Evolutionary conservation across 2,888 invertebrate genomes (phyloP), one percentile per base, ranked within the genome.

Genomic region (Leptopilina syphax): DNA sequence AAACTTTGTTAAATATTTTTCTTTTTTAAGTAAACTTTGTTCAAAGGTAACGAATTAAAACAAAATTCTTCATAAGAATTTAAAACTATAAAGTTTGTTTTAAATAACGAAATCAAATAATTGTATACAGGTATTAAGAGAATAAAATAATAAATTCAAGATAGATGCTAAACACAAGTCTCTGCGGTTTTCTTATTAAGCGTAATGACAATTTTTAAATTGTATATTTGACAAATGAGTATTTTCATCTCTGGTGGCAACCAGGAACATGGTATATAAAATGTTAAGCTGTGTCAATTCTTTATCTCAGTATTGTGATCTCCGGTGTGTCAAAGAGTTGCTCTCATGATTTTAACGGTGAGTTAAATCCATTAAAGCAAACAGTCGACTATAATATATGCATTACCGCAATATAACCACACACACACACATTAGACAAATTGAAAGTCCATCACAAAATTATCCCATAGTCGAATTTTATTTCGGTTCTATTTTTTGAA

Each of bases 101-200:
- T 60, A 73, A 73, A 10, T 34, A 27, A 34, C 65, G 65, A 65
- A 65, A 57, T 57, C 41, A 4, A 34, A 13, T 60, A 57, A 73
- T 73, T 57, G 34, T 24, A 50, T 10, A 12, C 18, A 7, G 4
- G 34, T 34, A 34, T 34, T 34, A 34, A 47, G 24, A 47, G 44
- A 47, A 65, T 65, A 81, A 3, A 81, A 82, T 81, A 81, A 83
- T 83, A 82, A 84, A 84, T 80, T 80, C 80, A 76, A 81, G 81
- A 81, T 83, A 76, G 50, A 79, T 80, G 81, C 81, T 84, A 83
- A 47, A 84, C 84, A 86, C 83, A 84, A 83, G 85, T 85, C 87
- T 91, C 87, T 91, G 91, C 91, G 91, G 91, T 91, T 92, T 89
- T 88, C 88, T 89, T 90, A 91, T 91, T 89, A 90, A 87, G 87